These are phyloP conservation scores for Drosophila nannoptera DNA, from an alignment of 1,140 invertebrate genomes.

Conservation along the genomic window DNA sequence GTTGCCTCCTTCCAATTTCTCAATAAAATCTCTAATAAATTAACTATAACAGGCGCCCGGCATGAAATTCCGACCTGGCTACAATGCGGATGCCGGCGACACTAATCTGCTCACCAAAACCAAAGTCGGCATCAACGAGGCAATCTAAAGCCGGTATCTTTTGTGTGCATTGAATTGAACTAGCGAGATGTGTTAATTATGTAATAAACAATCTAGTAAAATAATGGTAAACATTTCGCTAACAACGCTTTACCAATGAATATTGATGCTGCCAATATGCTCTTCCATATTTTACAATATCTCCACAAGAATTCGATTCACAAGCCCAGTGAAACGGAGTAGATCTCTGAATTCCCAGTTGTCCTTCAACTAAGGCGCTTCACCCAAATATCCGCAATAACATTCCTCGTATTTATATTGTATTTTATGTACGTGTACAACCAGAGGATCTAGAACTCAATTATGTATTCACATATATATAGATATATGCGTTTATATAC, in stretches of 20 bases:
- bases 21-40: not conserved
- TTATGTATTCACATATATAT: not conserved
- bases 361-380: too few species aligned
- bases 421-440: not conserved
- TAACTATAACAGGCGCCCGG: conserved; percentile 80
- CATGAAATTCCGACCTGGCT: conserved; percentile 80
- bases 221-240: conserved; percentile 39
- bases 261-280: not conserved
- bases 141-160: conserved; percentile 31
- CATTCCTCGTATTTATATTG: not conserved
- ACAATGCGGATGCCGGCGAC: conserved; percentile 81
- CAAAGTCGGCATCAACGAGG: conserved; percentile 60
- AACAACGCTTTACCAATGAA: conserved; percentile 6
- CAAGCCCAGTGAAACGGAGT: too few species aligned
- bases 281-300: too few species aligned
- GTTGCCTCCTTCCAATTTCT: not conserved
- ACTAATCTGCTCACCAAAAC: conserved; percentile 79
- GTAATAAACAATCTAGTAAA: conserved; percentile 73
- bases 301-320: too few species aligned
- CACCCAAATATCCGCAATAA: not conserved
- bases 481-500: too few species aligned
- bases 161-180: conserved; percentile 36
- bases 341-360: too few species aligned
- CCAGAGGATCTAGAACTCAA: not conserved
- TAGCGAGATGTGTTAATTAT: conserved; percentile 73